These are phyloP conservation scores for Flabesymbios commensalis DNA, from an alignment of 2,888 invertebrate genomes.

Conservation along the genomic window DNA sequence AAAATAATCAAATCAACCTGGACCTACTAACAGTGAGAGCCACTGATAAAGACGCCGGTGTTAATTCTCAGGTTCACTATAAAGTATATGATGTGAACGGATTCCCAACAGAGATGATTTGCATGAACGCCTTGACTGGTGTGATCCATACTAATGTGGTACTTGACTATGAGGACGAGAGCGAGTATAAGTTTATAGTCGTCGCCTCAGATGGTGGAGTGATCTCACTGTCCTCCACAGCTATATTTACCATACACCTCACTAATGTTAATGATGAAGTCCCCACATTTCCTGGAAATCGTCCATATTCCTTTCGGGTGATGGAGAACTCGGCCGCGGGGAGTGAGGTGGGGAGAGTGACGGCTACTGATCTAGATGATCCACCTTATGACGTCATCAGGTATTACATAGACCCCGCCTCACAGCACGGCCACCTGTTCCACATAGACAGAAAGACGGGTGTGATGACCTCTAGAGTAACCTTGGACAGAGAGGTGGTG, in stretches of 20 bases:
- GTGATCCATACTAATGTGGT: slow-evolving; percentile 1
- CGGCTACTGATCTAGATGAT: slow-evolving; percentile 19
- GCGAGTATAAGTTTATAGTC: slow-evolving; percentile 5
- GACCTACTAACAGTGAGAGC: slow-evolving; percentile 9
- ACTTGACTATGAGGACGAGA: slow-evolving; percentile 8
- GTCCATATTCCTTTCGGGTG: slow-evolving; percentile 18
- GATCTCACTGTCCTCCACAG: slow-evolving; percentile 9
- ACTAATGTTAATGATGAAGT: slow-evolving; percentile 24
- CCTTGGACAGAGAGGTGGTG: slow-evolving; percentile 25
- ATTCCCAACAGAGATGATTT: too few species aligned
- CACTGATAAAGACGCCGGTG: slow-evolving; percentile 9
- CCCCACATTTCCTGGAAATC: slow-evolving; percentile 20
- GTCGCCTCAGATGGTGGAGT: slow-evolving; percentile 20
- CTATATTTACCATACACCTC: slow-evolving; percentile 4
- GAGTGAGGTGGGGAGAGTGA: slow-evolving; percentile 21
- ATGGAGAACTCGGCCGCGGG: slow-evolving; percentile 21
- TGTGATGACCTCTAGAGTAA: slow-evolving; percentile 76
- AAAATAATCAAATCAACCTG: slow-evolving; percentile 39
- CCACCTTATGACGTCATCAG: slow-evolving; percentile 20
- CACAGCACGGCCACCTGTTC: slow-evolving; percentile 58
- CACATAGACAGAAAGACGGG: slow-evolving; percentile 78
- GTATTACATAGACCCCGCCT: background rate
- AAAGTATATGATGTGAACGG: slow-evolving; percentile 27
- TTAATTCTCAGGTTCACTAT: slow-evolving; percentile 15
- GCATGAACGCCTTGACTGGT: slow-evolving; percentile 11